Percentiles rank a stretch among this genome's conserved stretches.
phyloP scores from a whole-genome alignment of 2,888 invertebrate species.

The Ptychoptera contaminata region DNA sequence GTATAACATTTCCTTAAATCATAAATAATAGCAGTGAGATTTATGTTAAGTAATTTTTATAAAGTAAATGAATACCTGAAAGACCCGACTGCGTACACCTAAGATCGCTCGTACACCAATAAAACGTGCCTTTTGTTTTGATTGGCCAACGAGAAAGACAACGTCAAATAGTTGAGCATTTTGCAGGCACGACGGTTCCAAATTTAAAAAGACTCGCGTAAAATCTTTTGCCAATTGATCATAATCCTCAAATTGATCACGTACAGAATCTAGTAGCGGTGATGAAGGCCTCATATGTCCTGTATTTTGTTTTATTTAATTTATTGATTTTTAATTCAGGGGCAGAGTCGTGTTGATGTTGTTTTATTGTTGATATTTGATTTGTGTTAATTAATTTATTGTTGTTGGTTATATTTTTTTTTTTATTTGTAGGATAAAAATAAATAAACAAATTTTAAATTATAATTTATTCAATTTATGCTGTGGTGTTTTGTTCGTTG shows the following conservation, averaged over 20 bases:
- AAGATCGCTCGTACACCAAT: conserved; percentile 83
- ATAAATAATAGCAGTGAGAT: background rate
- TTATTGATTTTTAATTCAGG: too few species aligned
- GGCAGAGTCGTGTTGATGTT: too few species aligned
- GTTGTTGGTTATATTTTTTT: too few species aligned
- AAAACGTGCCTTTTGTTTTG: conserved; percentile 79
- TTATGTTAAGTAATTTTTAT: background rate
- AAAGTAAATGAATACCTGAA: conserved; percentile 19
- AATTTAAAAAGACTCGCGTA: conserved; percentile 73
- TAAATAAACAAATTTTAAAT: too few species aligned
- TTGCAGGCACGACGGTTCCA: conserved; percentile 56
- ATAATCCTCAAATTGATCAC: conserved; percentile 88
- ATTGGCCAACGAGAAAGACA: conserved; percentile 78
- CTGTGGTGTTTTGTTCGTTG: too few species aligned
- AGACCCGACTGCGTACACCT: conserved; percentile 73
- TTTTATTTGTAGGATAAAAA: too few species aligned
- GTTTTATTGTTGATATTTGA: too few species aligned
- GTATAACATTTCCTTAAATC: conserved; percentile 82
- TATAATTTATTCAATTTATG: too few species aligned
- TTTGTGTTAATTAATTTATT: too few species aligned
- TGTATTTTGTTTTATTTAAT: conserved; percentile 8
- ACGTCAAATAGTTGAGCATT: conserved; percentile 82
- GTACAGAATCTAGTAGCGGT: conserved; percentile 77
- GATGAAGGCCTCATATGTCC: conserved; percentile 87
- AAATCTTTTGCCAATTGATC: conserved; percentile 89